Evolutionary conservation across 2,888 invertebrate species (phyloP).

Genomic region (Caenorhabditis becei): DNA sequence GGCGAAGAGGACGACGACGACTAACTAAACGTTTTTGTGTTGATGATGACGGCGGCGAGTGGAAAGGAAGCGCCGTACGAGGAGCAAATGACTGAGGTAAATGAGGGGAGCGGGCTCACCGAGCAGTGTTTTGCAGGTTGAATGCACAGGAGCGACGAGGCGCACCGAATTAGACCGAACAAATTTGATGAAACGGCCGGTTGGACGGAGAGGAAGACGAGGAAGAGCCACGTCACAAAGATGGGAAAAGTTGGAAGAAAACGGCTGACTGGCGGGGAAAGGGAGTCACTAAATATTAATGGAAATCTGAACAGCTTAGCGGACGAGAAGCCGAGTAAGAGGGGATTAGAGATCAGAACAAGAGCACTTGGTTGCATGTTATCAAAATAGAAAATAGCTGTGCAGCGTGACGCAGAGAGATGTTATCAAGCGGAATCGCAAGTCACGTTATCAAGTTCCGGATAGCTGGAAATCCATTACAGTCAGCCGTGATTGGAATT

Average conservation of each 20-base stretch:
- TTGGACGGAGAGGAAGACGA: slow-evolving; percentile 13
- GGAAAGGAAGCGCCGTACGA: slow-evolving; percentile 10
- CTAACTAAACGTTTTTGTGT: slow-evolving; percentile 57
- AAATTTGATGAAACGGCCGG: slow-evolving; percentile 18
- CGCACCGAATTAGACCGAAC: slow-evolving; percentile 29
- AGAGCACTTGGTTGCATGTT: slow-evolving; percentile 1
- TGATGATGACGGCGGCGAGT: slow-evolving; percentile 37
- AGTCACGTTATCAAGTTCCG: too few relatives aligned
- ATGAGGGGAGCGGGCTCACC: slow-evolving; percentile 16
- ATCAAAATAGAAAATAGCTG: background rate
- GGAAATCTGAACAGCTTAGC: slow-evolving; percentile 3
- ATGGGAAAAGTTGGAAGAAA: background rate
- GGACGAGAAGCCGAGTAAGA: background rate
- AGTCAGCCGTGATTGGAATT: background rate
- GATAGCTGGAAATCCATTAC: too few relatives aligned
- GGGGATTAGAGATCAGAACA: slow-evolving; percentile 10
- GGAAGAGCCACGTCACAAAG: slow-evolving; percentile 2
- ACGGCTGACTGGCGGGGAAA: background rate
- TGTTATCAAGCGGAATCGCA: background rate
- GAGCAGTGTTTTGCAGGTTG: slow-evolving; percentile 44
- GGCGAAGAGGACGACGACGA: slow-evolving; percentile 13
- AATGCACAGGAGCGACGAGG: slow-evolving; percentile 37
- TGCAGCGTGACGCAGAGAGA: background rate
- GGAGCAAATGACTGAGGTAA: slow-evolving; percentile 42
- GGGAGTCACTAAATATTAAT: slow-evolving; percentile 8